A percentile compares a stretch with the other conserved stretches of the same genome.
These are phyloP conservation scores for Solea senegalensis DNA, from an alignment of 2,113 vertebrate species.

Conservation along the genomic window DNA sequence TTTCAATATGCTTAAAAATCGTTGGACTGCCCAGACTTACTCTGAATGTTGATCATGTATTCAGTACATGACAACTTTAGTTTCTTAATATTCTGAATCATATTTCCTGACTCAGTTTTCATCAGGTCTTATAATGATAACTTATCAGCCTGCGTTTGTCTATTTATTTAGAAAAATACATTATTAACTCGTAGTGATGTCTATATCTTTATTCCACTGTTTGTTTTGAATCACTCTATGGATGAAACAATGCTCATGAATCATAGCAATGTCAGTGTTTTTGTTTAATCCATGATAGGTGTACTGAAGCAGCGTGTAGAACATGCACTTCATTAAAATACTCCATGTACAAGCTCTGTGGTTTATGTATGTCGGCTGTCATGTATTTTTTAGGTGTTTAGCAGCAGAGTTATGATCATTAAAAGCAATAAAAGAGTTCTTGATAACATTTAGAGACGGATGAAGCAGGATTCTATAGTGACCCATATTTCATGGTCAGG, in stretches of 20 bases:
- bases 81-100: slow-evolving; percentile 45
- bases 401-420: slow-evolving; percentile 57
- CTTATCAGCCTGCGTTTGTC: neutral
- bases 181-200: no score
- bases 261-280: no score
- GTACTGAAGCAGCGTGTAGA: no score
- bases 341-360: no score
- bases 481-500: slow-evolving; percentile 67
- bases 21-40: slow-evolving; percentile 19
- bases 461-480: slow-evolving; percentile 38
- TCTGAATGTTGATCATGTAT: slow-evolving; percentile 48
- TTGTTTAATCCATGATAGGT: no score
- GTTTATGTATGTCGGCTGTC: slow-evolving; percentile 26
- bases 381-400: slow-evolving; percentile 31
- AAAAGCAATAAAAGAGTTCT: slow-evolving; percentile 66
- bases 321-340: no score
- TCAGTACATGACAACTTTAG: slow-evolving; percentile 42
- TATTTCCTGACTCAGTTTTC: slow-evolving; percentile 36
- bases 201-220: no score
- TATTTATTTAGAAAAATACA: no score
- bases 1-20: slow-evolving; percentile 30
- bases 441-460: slow-evolving; percentile 51
- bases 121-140: slow-evolving; percentile 35
- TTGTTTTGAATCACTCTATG: no score
- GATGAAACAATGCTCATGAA: no score